A percentile compares a stretch with the other conserved stretches of the same genome.
These are phyloP conservation scores for Chelon auratus DNA, from an alignment of 2,797 vertebrate genomes.

Conservation along the genomic window DNA sequence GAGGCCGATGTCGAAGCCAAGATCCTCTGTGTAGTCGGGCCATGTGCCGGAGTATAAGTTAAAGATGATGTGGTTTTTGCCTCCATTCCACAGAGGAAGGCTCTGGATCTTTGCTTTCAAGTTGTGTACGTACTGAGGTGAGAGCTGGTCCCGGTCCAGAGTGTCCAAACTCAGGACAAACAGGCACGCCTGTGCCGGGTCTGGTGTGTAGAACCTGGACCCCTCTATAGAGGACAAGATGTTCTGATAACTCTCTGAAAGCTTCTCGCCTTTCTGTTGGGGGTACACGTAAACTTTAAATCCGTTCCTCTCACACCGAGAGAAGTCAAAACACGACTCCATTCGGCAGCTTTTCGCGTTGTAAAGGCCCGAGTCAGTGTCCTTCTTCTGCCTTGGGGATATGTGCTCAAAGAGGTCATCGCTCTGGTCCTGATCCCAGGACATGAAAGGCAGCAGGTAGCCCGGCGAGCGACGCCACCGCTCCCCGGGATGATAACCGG, in stretches of 20 bases:
- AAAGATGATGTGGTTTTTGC: constrained; percentile 98
- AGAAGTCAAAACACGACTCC: constrained; percentile 97
- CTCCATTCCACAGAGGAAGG: constrained; percentile 96
- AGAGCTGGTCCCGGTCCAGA: constrained; percentile 96
- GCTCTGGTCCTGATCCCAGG: constrained; percentile 83
- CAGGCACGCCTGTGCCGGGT: constrained; percentile 94
- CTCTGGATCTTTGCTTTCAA: constrained; percentile 94
- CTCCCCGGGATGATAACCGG: constrained; percentile 83
- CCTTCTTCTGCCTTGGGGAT: constrained; percentile 91
- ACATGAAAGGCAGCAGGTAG: constrained; percentile 86
- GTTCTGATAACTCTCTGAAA: constrained; percentile 98
- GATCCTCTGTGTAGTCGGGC: constrained; percentile 98
- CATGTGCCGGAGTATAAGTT: constrained; percentile 99
- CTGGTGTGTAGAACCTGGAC: constrained; percentile 95
- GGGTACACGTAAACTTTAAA: constrained; percentile 98
- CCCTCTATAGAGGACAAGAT: constrained; percentile 94
- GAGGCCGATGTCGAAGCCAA: constrained; percentile 96
- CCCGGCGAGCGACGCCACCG: constrained; percentile 90
- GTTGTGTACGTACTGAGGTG: constrained; percentile 97
- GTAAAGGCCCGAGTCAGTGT: constrained; percentile 87
- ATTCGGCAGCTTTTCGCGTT: constrained; percentile 93
- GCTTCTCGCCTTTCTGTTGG: constrained; percentile 96
- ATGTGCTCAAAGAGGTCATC: constrained; percentile 83
- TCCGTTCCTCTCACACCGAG: constrained; percentile 90
- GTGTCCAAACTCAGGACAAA: constrained; percentile 97